Conservation (phyloP, 2,797 vertebrate genomes). For the Tadarida brasiliensis region DNA sequence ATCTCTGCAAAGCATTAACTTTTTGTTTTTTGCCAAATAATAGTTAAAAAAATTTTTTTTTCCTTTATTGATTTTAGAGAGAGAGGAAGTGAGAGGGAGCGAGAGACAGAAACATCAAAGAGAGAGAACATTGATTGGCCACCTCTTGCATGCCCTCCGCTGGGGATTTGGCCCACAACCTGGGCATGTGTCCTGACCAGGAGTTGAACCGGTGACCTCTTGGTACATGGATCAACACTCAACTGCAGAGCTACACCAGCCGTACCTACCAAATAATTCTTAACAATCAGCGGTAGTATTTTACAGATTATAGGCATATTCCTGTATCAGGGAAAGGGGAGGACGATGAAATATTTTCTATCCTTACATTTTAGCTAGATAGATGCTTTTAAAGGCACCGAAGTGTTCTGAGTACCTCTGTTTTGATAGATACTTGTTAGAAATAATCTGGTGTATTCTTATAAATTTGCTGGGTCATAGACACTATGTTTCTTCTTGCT, state of each 20-base stretch:
- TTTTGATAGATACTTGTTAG: constrained; percentile 15
- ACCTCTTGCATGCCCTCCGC: no score
- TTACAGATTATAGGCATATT: background rate
- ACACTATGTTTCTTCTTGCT: background rate
- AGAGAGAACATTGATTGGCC: no score
- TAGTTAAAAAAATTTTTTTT: no score
- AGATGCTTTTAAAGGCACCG: background rate
- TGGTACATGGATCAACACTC: no score
- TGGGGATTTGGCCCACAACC: no score
- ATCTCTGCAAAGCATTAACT: background rate
- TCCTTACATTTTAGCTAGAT: background rate
- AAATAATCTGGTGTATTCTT: background rate
- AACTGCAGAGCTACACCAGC: no score
- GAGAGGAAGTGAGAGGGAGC: no score
- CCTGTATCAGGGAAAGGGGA: background rate
- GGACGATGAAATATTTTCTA: background rate
- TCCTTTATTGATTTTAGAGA: no score
- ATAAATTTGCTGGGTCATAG: background rate
- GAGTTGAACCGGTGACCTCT: no score
- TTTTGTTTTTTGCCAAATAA: background rate
- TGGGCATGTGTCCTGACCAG: no score
- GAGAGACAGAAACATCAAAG: no score
- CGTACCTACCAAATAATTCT: background rate
- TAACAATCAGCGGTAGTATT: background rate
- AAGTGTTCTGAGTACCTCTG: background rate